Evolutionary conservation across 2,797 vertebrate species (phyloP).

Genomic region (Hephaestus fuliginosus): DNA sequence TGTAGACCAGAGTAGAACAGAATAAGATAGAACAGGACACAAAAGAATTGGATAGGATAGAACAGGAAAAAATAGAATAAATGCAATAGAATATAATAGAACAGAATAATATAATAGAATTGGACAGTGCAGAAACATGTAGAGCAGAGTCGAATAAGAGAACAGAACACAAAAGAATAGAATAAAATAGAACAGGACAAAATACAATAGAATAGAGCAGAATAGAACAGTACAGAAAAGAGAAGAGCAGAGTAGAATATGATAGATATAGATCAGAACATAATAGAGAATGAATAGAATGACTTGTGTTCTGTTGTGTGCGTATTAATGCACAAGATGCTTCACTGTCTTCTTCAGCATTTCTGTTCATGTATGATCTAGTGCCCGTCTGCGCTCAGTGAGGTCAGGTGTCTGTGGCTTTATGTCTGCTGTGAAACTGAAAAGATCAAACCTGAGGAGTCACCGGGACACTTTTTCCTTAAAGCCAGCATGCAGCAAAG

Average conservation of each 20-base stretch:
- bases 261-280: neutral
- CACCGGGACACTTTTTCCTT: slow-evolving; percentile 85
- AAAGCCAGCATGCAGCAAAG: slow-evolving; percentile 79
- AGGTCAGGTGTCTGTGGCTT: slow-evolving; percentile 76
- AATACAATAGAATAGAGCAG: neutral
- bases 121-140: neutral
- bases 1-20: neutral
- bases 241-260: neutral
- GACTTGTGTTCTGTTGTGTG: slow-evolving; percentile 1
- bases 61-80: neutral
- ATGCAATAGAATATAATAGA: neutral
- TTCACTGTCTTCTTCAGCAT: slow-evolving; percentile 40
- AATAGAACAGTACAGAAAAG: neutral
- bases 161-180: neutral
- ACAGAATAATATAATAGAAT: neutral
- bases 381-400: slow-evolving; percentile 62
- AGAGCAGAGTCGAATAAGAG: neutral
- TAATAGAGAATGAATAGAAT: neutral
- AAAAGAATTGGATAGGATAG: neutral
- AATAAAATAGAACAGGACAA: neutral
- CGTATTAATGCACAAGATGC: slow-evolving; percentile 29
- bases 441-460: slow-evolving; percentile 85
- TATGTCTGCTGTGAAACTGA: slow-evolving; percentile 81
- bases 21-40: neutral
- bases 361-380: slow-evolving; percentile 37